Percentiles rank a stretch among this genome's conserved stretches.
phyloP scores from a whole-genome alignment of 2,888 invertebrate species.

The Drosophila putrida region DNA sequence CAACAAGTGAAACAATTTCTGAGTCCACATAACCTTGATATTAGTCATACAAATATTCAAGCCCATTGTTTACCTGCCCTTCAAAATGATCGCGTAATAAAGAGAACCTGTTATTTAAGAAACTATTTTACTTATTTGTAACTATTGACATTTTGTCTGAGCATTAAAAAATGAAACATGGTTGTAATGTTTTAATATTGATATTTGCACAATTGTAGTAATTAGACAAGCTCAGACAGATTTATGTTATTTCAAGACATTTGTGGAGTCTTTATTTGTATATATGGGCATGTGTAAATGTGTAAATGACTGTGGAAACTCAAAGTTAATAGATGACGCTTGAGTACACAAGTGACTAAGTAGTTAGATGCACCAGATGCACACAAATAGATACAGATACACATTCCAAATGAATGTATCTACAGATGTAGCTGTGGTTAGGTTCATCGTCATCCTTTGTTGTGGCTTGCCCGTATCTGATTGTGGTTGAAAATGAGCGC shows the following conservation, averaged over 20 bases:
- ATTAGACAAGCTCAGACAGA: background rate
- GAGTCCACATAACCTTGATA: slow-evolving; percentile 11
- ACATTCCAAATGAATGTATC: slow-evolving; percentile 26
- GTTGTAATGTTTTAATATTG: background rate
- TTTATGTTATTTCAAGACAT: background rate
- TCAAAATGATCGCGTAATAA: background rate
- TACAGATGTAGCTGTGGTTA: slow-evolving; percentile 39
- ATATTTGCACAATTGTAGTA: slow-evolving; percentile 30
- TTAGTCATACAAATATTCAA: slow-evolving; percentile 17
- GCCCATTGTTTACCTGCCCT: background rate
- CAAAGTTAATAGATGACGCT: background rate
- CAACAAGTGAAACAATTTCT: background rate
- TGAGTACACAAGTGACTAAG: background rate
- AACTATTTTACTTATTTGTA: background rate
- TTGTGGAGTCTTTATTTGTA: background rate
- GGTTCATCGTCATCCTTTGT: slow-evolving; percentile 42
- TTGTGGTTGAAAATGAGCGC: slow-evolving; percentile 40
- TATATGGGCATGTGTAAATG: no score
- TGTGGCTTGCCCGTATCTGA: slow-evolving; percentile 49
- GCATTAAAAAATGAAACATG: background rate
- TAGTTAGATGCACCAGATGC: slow-evolving; percentile 13
- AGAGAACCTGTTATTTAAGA: slow-evolving; percentile 1
- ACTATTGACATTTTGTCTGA: background rate
- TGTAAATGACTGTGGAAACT: background rate
- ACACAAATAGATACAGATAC: slow-evolving; percentile 21